phyloP scores from a whole-genome alignment of 2,888 invertebrate genomes.

The Drosophila vallismaia region DNA sequence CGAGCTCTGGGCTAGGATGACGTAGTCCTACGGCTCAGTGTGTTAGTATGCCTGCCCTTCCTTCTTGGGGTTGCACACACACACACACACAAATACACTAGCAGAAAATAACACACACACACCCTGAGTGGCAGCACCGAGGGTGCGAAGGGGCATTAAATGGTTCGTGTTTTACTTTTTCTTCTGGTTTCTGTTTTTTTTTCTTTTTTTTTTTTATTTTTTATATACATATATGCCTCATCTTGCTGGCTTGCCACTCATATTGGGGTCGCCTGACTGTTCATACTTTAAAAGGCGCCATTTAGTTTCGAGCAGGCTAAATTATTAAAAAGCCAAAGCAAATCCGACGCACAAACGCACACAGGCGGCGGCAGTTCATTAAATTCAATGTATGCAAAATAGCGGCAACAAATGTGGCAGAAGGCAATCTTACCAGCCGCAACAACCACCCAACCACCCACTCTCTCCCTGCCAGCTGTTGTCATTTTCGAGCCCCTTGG shows the following conservation, averaged over 20 bases:
- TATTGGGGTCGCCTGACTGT: constrained; percentile 69
- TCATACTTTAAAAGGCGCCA: constrained; percentile 75
- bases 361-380: constrained; percentile 58
- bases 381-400: constrained; percentile 71
- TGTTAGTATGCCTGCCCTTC: constrained; percentile 68
- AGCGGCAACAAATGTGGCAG: constrained; percentile 59
- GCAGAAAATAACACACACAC: constrained; percentile 35
- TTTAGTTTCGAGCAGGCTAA: constrained; percentile 67
- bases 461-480: constrained; percentile 30
- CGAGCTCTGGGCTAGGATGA: constrained; percentile 65
- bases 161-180: constrained; percentile 49
- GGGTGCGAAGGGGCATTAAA: constrained; percentile 59
- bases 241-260: constrained; percentile 30
- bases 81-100: constrained; percentile 32
- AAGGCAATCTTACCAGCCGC: constrained; percentile 34
- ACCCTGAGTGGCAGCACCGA: constrained; percentile 24
- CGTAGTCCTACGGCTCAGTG: constrained; percentile 72
- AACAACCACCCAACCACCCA: not conserved
- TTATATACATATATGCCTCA: constrained; percentile 34
- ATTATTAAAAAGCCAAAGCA: constrained; percentile 69
- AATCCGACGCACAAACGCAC: constrained; percentile 28
- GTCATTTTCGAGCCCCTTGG: constrained; percentile 31
- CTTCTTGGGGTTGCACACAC: constrained; percentile 63
- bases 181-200: constrained; percentile 35
- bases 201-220: no score